Conservation (phyloP, 2,888 invertebrate species). For the Nomada fabriciana region DNA sequence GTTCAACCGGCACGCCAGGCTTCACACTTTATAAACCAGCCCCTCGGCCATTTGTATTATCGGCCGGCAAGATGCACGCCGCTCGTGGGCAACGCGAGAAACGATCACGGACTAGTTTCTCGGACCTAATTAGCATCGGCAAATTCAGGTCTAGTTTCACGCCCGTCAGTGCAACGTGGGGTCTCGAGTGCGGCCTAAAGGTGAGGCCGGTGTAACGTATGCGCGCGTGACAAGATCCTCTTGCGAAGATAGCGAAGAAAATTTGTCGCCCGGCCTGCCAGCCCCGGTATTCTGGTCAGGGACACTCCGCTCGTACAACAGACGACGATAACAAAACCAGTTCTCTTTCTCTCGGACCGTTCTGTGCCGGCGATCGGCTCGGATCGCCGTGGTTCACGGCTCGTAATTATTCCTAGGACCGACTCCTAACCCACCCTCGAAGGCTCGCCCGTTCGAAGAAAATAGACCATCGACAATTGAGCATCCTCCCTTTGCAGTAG, state of each 20-base stretch:
- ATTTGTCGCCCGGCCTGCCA: slow-evolving; percentile 73
- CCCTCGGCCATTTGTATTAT: slow-evolving; percentile 2
- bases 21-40: not conserved
- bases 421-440: slow-evolving; percentile 6
- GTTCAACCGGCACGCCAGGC: not conserved
- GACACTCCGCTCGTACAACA: slow-evolving; percentile 65
- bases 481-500: not conserved
- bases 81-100: slow-evolving; percentile 31
- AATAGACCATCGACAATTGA: not conserved
- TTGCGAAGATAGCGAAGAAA: slow-evolving; percentile 74
- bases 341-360: slow-evolving; percentile 63
- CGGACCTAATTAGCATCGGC: slow-evolving; percentile 63
- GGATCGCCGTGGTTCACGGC: slow-evolving; percentile 36
- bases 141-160: slow-evolving; percentile 61
- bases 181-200: slow-evolving; percentile 64
- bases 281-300: slow-evolving; percentile 74
- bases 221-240: slow-evolving; percentile 74
- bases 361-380: slow-evolving; percentile 41
- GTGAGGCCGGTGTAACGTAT: slow-evolving; percentile 62
- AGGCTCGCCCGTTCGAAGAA: too few species aligned
- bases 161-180: slow-evolving; percentile 33
- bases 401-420: slow-evolving; percentile 42
- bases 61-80: slow-evolving; percentile 46
- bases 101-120: slow-evolving; percentile 52
- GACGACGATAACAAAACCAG: slow-evolving; percentile 75